A percentile compares a stretch with the other conserved stretches of the same genome.
Evolutionary conservation across 2,888 invertebrate species (phyloP).

Genomic region (Mactromeris polynyma): DNA sequence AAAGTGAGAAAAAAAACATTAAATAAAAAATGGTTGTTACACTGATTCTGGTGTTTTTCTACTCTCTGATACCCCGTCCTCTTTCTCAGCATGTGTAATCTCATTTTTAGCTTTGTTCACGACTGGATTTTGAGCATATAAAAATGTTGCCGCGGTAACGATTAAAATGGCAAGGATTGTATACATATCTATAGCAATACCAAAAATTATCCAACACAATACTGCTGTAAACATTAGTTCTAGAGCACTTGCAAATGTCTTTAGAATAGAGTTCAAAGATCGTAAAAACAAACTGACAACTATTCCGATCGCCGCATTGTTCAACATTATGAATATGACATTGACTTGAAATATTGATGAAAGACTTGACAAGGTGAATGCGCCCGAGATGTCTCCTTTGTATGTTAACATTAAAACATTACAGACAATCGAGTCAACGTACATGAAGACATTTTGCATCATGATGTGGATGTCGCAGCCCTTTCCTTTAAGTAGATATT

Average conservation of each 20-base stretch:
- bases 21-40: not conserved
- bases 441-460: conserved; percentile 98
- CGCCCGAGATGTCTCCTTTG: conserved; percentile 90
- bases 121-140: conserved; percentile 97
- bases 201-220: conserved; percentile 93
- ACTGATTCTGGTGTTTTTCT: conserved; percentile 25
- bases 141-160: conserved; percentile 93
- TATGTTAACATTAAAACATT: conserved; percentile 92
- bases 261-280: conserved; percentile 96
- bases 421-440: conserved; percentile 96
- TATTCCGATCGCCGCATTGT: conserved; percentile 96
- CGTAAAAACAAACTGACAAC: conserved; percentile 97
- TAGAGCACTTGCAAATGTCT: conserved; percentile 97
- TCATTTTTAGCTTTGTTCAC: conserved; percentile 84
- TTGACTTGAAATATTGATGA: conserved; percentile 88
- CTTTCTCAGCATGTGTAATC: conserved; percentile 23
- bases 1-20: too few species aligned
- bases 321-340: conserved; percentile 94
- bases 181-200: conserved; percentile 93
- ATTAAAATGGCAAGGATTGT: conserved; percentile 94
- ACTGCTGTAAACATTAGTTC: conserved; percentile 96
- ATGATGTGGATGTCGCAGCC: conserved; percentile 95
- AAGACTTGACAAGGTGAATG: conserved; percentile 89
- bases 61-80: conserved; percentile 10
- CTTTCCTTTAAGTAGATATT: conserved; percentile 95